Evolutionary conservation across 2,888 invertebrate genomes (phyloP).

Genomic region (Tenthredo livida): DNA sequence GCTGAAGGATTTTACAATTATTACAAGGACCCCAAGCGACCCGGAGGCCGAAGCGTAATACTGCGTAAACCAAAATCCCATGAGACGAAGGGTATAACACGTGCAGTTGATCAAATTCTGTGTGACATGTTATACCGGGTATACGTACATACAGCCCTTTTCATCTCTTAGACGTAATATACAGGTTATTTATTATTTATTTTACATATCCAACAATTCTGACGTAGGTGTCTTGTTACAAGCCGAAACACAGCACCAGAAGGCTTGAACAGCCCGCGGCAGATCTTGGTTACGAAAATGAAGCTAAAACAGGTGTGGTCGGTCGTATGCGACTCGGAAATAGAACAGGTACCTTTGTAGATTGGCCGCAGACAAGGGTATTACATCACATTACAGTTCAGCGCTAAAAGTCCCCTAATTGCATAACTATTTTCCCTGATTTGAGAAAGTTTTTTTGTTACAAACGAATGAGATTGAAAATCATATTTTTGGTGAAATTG

Average conservation of each 20-base stretch:
- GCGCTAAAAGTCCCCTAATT: not conserved
- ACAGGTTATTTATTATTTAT: not conserved
- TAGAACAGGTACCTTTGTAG: conserved; percentile 65
- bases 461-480: not conserved
- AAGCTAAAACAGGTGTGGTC: conserved; percentile 67
- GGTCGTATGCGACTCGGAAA: conserved; percentile 61
- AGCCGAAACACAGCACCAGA: not conserved
- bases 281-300: conserved; percentile 64
- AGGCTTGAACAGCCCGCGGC: conserved; percentile 37
- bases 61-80: not conserved
- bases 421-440: not conserved
- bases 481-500: not conserved
- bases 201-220: not conserved
- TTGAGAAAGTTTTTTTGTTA: not conserved
- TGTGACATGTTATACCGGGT: not conserved
- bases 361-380: conserved; percentile 65
- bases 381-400: conserved; percentile 59
- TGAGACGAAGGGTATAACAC: not conserved
- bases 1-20: not conserved
- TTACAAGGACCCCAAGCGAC: not conserved
- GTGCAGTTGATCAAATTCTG: not conserved
- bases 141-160: not conserved
- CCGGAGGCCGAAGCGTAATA: not conserved
- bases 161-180: not conserved
- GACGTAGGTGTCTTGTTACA: conserved; percentile 38